These are phyloP conservation scores for Galeopsomyia nigrocyanea DNA, from an alignment of 2,888 invertebrate genomes.

Conservation along the genomic window DNA sequence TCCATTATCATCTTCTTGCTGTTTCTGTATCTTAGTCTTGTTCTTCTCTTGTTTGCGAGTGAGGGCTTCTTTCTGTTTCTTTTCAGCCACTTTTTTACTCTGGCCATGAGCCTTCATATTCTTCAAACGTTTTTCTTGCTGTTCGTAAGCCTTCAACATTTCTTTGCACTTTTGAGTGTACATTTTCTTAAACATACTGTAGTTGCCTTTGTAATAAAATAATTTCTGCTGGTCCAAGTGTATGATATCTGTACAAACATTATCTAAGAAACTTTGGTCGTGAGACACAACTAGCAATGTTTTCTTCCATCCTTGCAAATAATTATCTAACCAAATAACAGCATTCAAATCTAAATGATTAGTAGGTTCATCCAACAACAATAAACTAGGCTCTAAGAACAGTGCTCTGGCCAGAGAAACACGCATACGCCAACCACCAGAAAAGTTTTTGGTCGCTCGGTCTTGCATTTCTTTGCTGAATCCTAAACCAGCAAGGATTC, in stretches of 20 bases:
- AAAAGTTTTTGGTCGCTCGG: slow-evolving; percentile 89
- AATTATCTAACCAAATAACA: slow-evolving; percentile 99
- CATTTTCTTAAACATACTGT: slow-evolving; percentile 99
- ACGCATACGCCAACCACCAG: slow-evolving; percentile 99
- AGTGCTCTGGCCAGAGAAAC: slow-evolving; percentile 96
- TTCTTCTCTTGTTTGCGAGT: slow-evolving; percentile 95
- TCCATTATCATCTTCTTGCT: slow-evolving; percentile 83
- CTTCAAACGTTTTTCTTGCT: slow-evolving; percentile 96
- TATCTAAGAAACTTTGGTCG: slow-evolving; percentile 99
- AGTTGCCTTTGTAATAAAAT: slow-evolving; percentile 97
- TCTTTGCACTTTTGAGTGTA: slow-evolving; percentile 95
- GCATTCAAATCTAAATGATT: slow-evolving; percentile 99
- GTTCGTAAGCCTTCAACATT: slow-evolving; percentile 96
- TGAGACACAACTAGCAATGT: slow-evolving; percentile 98
- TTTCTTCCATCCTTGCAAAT: slow-evolving; percentile 98
- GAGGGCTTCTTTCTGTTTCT: slow-evolving; percentile 91
- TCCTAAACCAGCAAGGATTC: slow-evolving; percentile 97
- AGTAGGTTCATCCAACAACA: slow-evolving; percentile 98
- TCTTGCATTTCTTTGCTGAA: slow-evolving; percentile 92
- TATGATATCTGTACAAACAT: slow-evolving; percentile 98
- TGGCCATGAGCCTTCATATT: slow-evolving; percentile 96
- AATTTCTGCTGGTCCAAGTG: slow-evolving; percentile 96
- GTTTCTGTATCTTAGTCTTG: slow-evolving; percentile 81
- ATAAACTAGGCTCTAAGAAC: slow-evolving; percentile 96
- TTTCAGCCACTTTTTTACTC: slow-evolving; percentile 96